A percentile compares a stretch with the other conserved stretches of the same genome.
Evolutionary conservation across 1,140 invertebrate species (phyloP).

Genomic region (Diprion similis): DNA sequence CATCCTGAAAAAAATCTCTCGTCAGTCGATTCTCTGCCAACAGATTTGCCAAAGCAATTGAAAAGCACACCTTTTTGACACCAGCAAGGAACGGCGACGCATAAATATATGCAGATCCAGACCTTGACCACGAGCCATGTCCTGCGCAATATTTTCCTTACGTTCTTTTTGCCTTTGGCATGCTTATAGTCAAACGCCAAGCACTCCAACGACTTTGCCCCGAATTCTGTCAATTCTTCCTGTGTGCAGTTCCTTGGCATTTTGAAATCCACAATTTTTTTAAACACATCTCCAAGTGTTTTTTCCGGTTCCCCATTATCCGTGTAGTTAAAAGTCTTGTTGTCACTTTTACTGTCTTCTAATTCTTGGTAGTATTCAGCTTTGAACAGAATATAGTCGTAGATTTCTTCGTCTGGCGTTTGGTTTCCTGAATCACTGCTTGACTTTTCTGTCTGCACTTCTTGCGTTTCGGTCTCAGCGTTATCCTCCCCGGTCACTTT

Average conservation of each 20-base stretch:
- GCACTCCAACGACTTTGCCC: constrained; percentile 43
- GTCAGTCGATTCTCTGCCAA: background rate
- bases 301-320: constrained; percentile 33
- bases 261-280: constrained; percentile 36
- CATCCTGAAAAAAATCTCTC: constrained; percentile 38
- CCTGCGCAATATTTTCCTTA: constrained; percentile 31
- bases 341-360: constrained; percentile 24
- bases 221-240: constrained; percentile 34
- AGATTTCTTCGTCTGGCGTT: constrained; percentile 28
- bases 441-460: background rate
- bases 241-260: constrained; percentile 45
- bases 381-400: constrained; percentile 45
- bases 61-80: constrained; percentile 45
- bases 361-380: constrained; percentile 45
- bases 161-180: constrained; percentile 30
- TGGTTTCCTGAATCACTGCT: constrained; percentile 4
- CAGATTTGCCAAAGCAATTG: background rate
- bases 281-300: constrained; percentile 26
- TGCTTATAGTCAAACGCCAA: constrained; percentile 39
- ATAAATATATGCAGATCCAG: constrained; percentile 49
- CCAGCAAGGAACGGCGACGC: constrained; percentile 48
- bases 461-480: background rate
- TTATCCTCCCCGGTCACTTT: background rate
- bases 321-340: constrained; percentile 39
- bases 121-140: constrained; percentile 41